Percentiles rank a stretch among this genome's conserved stretches.
Conservation (phyloP, 1,140 invertebrate species). For the Hyposmocoma kahamanoa region DNA sequence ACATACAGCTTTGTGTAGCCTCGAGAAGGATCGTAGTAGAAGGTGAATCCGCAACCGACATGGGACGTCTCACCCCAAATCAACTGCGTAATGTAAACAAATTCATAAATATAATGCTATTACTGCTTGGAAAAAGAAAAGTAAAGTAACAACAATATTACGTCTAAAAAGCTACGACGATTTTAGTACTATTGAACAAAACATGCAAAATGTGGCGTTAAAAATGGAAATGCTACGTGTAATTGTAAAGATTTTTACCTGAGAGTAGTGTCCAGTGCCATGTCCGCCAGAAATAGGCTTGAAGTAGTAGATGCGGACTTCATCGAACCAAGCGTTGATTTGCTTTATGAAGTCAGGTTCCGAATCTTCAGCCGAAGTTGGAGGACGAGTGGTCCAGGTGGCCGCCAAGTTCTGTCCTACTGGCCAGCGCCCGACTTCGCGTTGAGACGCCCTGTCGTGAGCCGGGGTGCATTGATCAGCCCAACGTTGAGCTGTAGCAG, state of each 20-base stretch:
- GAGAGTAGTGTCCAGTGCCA: conserved; percentile 87
- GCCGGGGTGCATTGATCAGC: conserved; percentile 84
- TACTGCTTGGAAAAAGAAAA: too few species aligned
- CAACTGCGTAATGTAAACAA: conserved; percentile 73
- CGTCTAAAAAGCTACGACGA: too few species aligned
- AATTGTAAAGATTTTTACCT: conserved; percentile 75
- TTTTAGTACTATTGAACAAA: background rate
- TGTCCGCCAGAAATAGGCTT: conserved; percentile 77
- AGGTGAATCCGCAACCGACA: conserved; percentile 87
- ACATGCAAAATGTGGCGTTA: too few species aligned
- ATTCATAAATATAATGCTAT: too few species aligned
- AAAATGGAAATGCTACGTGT: too few species aligned
- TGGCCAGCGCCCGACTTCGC: conserved; percentile 79
- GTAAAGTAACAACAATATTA: too few species aligned
- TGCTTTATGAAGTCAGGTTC: conserved; percentile 82
- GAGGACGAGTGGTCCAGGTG: conserved; percentile 83
- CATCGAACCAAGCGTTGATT: conserved; percentile 87
- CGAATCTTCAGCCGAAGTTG: conserved; percentile 73
- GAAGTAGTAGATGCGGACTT: conserved; percentile 82
- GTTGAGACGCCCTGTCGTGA: conserved; percentile 78
- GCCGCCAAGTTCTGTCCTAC: conserved; percentile 89
- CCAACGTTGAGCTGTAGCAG: conserved; percentile 86
- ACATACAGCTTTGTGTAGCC: conserved; percentile 89
- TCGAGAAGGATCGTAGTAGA: conserved; percentile 80
- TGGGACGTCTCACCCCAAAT: conserved; percentile 86